Conservation (phyloP, 1,140 invertebrate genomes). For the Drosophila repleta region DNA sequence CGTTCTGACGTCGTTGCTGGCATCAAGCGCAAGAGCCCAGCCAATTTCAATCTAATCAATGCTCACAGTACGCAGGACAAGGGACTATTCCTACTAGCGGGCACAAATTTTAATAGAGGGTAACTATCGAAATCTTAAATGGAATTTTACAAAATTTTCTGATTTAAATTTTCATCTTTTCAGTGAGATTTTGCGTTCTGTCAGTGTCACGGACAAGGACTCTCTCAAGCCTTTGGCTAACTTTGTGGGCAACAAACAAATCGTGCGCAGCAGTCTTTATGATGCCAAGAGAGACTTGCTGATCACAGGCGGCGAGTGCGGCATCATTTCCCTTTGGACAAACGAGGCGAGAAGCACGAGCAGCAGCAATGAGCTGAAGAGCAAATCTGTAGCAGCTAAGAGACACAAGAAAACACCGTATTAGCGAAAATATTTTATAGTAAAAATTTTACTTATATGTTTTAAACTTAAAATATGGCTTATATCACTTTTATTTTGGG, state of each 20-base stretch:
- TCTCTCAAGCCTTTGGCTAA: constrained; percentile 85
- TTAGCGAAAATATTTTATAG: constrained; percentile 23
- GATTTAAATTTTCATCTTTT: neutral
- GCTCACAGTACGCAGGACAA: constrained; percentile 83
- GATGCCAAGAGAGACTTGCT: constrained; percentile 85
- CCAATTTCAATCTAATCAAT: constrained; percentile 88
- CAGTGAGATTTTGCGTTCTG: constrained; percentile 86
- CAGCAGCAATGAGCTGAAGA: constrained; percentile 40
- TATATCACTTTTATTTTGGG: neutral
- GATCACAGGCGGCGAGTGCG: constrained; percentile 88
- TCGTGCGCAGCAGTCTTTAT: constrained; percentile 87
- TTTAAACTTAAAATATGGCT: neutral
- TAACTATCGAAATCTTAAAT: constrained; percentile 17
- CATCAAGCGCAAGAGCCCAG: constrained; percentile 85
- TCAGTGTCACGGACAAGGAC: constrained; percentile 85
- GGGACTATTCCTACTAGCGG: constrained; percentile 86
- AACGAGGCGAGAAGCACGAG: constrained; percentile 14
- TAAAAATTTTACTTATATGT: constrained; percentile 2
- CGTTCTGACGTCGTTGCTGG: constrained; percentile 85
- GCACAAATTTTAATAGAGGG: constrained; percentile 86
- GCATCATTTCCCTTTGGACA: constrained; percentile 87
- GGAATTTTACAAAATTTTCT: neutral
- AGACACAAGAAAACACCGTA: constrained; percentile 52
- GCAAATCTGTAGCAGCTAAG: constrained; percentile 49
- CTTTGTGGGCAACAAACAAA: constrained; percentile 87